Base-by-base conservation (phyloP, 2,113 vertebrate genomes). In the Hippocampus mohnikei region DNA sequence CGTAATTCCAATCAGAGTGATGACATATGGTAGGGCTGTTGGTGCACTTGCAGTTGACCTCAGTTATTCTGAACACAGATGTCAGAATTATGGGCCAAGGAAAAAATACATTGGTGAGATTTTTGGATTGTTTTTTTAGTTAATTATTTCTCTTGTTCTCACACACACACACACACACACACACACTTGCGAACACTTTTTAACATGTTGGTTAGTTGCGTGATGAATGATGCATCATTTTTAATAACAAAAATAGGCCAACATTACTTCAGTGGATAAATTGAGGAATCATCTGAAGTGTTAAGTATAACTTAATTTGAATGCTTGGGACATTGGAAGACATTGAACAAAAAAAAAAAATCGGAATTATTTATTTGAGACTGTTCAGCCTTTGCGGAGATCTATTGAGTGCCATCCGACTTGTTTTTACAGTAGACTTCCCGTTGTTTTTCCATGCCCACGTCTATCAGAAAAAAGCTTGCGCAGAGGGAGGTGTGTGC, bases 381-480 rank as follows among this genome's bases (percentile, higher is more conserved):
- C 16, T 59, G 5, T 59, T 59, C 6, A 6, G 58, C 11, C 55
- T 27, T 13, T 5, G 23, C 7, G 15, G 16, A 16, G 27, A 16
- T 60, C 58, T 18, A 60, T 16, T 2, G 33, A 60, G 27, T 29
- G 25, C 16, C 8, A 60, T 60, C 33, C 58, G 16, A 29, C 10
- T 67, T n/a, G n/a, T 9, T 77, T 82, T 80, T 69, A 50, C 33
- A 50, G 50, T 63, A 52, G 29, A 69, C 69, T 58, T 70, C 23
- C 27, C 16, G 1, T 46, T 70, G 73, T 73, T 72, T 73, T 69
- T 67, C 33, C 74, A 69, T 86, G 79, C 75, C 69, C 71, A 77
- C 81, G 80, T 80, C 75, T 78, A 76, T 80, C 69, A n/a, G 85
- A 72, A 74, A 81, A 66, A 72, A 71, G 71, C 74, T 67, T 61